Evolutionary conservation across 2,888 invertebrate genomes (phyloP).

Genomic region (Lasioglossum marginatum): DNA sequence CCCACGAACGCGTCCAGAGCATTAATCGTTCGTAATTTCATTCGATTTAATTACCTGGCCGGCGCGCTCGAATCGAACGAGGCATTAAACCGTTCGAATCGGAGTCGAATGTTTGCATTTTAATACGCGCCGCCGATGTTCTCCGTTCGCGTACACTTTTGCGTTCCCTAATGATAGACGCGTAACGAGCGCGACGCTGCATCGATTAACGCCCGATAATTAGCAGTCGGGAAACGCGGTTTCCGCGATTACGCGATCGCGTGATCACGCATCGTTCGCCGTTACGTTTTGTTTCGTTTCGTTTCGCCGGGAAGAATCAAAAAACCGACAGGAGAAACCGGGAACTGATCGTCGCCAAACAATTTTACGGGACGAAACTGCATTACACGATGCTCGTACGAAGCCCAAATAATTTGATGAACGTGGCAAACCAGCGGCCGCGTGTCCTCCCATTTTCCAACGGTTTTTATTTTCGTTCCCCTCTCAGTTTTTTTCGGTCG

Average conservation of each 20-base stretch:
- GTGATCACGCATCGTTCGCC: constrained; percentile 3
- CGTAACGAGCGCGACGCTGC: constrained; percentile 75
- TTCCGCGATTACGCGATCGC: constrained; percentile 3
- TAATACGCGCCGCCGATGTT: constrained; percentile 72
- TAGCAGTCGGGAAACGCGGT: constrained; percentile 61
- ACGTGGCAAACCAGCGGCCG: constrained; percentile 66
- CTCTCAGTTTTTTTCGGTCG: constrained; percentile 59
- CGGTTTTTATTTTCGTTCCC: constrained; percentile 34
- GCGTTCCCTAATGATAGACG: constrained; percentile 76
- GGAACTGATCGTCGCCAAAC: neutral
- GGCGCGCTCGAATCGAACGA: constrained; percentile 75
- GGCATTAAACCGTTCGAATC: constrained; percentile 74
- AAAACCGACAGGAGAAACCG: neutral
- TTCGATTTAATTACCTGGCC: constrained; percentile 81
- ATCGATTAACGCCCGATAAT: constrained; percentile 77
- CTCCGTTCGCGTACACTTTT: constrained; percentile 66
- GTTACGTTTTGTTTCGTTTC: neutral
- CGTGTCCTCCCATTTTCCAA: constrained; percentile 23
- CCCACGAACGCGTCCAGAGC: constrained; percentile 69
- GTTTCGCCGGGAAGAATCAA: neutral
- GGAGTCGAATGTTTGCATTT: constrained; percentile 80
- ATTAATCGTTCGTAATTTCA: constrained; percentile 81
- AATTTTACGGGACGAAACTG: neutral
- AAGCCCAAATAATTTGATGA: constrained; percentile 79
- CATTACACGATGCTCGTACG: constrained; percentile 43